Evolutionary conservation across 2,797 vertebrate species (phyloP).

Genomic region (Clarias platycephalus): DNA sequence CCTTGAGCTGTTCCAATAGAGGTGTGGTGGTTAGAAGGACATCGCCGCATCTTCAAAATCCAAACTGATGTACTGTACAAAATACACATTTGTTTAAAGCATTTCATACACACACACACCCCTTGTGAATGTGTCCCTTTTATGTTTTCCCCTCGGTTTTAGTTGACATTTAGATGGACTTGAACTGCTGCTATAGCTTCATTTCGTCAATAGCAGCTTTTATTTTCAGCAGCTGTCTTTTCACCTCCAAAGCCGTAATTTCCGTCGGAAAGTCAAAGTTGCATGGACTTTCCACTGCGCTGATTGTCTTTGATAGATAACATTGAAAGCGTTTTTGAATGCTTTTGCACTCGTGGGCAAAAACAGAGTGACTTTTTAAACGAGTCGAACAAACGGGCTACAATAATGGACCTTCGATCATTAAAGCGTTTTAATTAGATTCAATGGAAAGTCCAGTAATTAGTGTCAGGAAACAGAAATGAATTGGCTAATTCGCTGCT

Average conservation of each 20-base stretch:
- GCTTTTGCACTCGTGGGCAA: background rate
- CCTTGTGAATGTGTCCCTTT: background rate
- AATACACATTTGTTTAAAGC: background rate
- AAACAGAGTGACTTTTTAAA: conserved; percentile 27
- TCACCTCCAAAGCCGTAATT: background rate
- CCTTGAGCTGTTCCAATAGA: background rate
- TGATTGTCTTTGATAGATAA: conserved; percentile 17
- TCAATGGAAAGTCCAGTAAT: conserved; percentile 39
- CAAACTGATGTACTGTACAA: background rate
- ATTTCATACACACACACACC: background rate
- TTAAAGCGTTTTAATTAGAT: conserved; percentile 52
- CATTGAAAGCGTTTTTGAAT: conserved; percentile 16
- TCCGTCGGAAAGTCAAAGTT: background rate
- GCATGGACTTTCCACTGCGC: background rate
- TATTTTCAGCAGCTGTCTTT: background rate
- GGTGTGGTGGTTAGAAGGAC: background rate
- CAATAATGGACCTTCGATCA: conserved; percentile 37
- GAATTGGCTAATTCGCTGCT: conserved; percentile 35
- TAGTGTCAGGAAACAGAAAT: conserved; percentile 48
- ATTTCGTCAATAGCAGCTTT: background rate
- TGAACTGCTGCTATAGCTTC: background rate
- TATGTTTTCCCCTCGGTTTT: background rate
- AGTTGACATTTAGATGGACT: background rate
- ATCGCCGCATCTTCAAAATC: background rate
- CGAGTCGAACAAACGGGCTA: conserved; percentile 14